phyloP scores from a whole-genome alignment of 1,140 invertebrate genomes.

The Protaetia brevitarsis region DNA sequence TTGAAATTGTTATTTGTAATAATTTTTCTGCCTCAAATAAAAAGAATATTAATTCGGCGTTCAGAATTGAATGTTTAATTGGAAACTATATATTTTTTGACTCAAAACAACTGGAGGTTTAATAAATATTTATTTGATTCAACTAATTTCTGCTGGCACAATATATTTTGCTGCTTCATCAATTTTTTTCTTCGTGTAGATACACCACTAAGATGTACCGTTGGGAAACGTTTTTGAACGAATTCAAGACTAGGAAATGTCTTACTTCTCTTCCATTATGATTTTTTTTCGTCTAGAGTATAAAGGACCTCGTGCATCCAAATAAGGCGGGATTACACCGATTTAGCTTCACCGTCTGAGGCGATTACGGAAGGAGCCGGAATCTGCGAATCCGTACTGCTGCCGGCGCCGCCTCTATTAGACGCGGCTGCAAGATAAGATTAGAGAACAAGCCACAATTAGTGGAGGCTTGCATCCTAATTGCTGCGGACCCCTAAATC shows the following conservation, averaged over 20 bases:
- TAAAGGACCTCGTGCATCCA: not conserved
- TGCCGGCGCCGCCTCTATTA: not conserved
- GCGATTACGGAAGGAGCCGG: not conserved
- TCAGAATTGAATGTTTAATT: no score
- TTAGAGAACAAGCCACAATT: conserved; percentile 42
- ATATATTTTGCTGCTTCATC: no score
- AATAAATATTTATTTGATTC: no score
- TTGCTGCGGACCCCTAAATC: conserved; percentile 34
- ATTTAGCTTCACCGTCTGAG: conserved; percentile 15
- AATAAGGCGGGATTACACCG: conserved; percentile 15
- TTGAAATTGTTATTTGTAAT: no score
- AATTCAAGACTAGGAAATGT: not conserved
- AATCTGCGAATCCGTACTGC: not conserved
- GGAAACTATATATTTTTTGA: no score
- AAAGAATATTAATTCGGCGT: no score
- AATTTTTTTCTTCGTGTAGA: no score
- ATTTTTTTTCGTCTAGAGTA: not conserved
- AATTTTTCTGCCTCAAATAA: no score
- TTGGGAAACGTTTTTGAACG: not conserved
- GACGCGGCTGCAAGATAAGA: conserved; percentile 35
- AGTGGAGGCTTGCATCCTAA: conserved; percentile 37
- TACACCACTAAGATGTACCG: not conserved
- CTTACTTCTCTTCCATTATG: not conserved
- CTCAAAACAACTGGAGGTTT: no score
- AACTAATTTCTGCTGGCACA: no score